Evolutionary conservation across 1,140 invertebrate species (phyloP).

Genomic region (Oreohelix idahoensis): DNA sequence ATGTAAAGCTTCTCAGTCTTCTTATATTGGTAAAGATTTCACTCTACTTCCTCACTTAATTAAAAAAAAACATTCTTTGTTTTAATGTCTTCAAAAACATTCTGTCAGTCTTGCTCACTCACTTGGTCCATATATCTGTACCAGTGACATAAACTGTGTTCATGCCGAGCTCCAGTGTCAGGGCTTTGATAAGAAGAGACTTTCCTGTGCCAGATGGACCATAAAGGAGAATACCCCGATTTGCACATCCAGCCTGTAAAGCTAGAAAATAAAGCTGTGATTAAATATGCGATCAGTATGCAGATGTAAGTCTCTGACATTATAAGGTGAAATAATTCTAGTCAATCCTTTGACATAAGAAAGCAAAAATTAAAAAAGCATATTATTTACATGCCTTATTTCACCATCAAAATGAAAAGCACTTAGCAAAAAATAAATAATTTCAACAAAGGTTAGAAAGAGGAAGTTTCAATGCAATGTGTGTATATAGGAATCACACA

Average conservation of each 20-base stretch:
- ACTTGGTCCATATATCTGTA: slow-evolving; percentile 42
- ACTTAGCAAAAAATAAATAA: too few relatives aligned
- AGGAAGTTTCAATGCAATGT: too few relatives aligned
- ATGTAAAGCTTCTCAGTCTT: not conserved
- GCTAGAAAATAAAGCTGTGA: too few relatives aligned
- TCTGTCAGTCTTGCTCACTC: not conserved
- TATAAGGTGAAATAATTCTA: too few relatives aligned
- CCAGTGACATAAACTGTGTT: slow-evolving; percentile 1
- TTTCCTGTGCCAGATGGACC: slow-evolving; percentile 35
- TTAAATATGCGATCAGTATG: too few relatives aligned
- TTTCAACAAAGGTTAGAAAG: too few relatives aligned
- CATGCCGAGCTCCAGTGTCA: slow-evolving; percentile 4
- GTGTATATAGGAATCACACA: too few relatives aligned
- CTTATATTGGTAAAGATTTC: not conserved
- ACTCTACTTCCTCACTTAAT: not conserved
- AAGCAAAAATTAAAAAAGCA: too few relatives aligned
- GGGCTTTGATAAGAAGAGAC: slow-evolving; percentile 21
- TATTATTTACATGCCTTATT: too few relatives aligned
- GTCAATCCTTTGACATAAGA: too few relatives aligned
- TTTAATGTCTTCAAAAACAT: not conserved
- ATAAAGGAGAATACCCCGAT: slow-evolving; percentile 24
- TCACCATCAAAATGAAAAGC: too few relatives aligned
- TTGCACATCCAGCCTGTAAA: not conserved
- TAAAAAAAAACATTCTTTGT: not conserved
- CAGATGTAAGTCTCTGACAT: too few relatives aligned